These are phyloP conservation scores for Poeciliopsis prolifica DNA, from an alignment of 2,113 vertebrate species.

Conservation along the genomic window DNA sequence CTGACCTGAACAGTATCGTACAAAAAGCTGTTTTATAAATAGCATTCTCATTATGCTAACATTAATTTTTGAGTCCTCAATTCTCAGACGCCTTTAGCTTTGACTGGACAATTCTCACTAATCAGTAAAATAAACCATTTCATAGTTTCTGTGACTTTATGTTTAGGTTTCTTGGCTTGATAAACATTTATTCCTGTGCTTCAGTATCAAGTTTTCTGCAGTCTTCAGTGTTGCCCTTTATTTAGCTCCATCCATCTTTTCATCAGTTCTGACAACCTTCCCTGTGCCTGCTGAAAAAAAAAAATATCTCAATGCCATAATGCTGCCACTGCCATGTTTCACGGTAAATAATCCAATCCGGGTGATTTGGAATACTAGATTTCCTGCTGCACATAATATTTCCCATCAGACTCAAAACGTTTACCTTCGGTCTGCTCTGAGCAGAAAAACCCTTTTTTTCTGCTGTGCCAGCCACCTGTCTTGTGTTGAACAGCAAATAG, in stretches of 20 bases:
- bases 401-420: neutral
- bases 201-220: neutral
- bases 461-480: neutral
- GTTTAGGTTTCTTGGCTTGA: neutral
- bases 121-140: neutral
- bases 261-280: neutral
- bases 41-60: neutral
- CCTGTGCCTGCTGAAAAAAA: neutral
- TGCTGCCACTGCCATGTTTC: neutral
- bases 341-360: neutral
- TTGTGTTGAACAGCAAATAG: too few relatives aligned
- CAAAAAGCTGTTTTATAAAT: too few relatives aligned
- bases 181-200: too few relatives aligned
- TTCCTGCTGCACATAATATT: neutral
- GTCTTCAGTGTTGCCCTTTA: neutral
- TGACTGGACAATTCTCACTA: neutral
- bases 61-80: neutral
- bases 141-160: neutral
- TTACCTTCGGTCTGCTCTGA: neutral
- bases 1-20: too few relatives aligned
- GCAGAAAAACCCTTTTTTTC: neutral
- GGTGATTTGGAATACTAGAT: neutral
- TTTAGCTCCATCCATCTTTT: neutral
- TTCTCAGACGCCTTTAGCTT: neutral
- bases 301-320: neutral